Conservation (phyloP, 2,113 vertebrate genomes). For the Neopipo cinnamomea region DNA sequence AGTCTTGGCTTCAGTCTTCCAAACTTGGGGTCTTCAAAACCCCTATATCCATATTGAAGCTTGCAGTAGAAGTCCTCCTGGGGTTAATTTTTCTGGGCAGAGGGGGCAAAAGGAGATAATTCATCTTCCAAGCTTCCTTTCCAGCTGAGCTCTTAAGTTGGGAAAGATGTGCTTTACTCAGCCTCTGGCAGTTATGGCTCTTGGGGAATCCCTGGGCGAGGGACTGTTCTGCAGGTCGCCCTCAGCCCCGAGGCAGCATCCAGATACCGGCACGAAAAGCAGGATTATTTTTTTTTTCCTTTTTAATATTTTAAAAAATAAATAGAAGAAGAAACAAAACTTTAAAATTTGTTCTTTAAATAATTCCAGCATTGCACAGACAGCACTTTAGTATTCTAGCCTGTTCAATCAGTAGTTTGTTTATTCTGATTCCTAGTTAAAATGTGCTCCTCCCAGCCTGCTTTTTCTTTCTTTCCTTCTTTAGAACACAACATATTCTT, state of each 20-base stretch:
- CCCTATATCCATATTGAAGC: not conserved
- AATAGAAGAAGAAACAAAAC: constrained; percentile 61
- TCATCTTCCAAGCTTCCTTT: not conserved
- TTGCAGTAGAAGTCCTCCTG: not conserved
- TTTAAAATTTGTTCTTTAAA: constrained; percentile 44
- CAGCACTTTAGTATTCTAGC: not conserved
- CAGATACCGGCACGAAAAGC: not conserved
- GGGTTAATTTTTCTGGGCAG: not conserved
- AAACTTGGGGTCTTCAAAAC: not conserved
- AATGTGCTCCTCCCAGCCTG: not conserved
- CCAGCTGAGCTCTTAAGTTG: not conserved
- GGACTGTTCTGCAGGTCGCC: not conserved
- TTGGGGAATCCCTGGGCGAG: not conserved
- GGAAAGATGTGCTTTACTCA: not conserved
- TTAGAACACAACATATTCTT: not conserved
- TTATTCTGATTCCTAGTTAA: constrained; percentile 7
- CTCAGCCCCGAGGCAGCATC: not conserved
- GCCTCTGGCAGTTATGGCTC: not conserved
- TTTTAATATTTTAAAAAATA: constrained; percentile 63
- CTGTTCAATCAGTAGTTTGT: not conserved
- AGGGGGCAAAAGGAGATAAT: not conserved
- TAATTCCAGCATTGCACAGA: constrained; percentile 33
- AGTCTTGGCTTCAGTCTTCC: not conserved
- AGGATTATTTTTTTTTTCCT: not conserved
- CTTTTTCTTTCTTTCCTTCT: not conserved